Conservation (phyloP, 2,888 invertebrate genomes). For the Ophioninae sp. region DNA sequence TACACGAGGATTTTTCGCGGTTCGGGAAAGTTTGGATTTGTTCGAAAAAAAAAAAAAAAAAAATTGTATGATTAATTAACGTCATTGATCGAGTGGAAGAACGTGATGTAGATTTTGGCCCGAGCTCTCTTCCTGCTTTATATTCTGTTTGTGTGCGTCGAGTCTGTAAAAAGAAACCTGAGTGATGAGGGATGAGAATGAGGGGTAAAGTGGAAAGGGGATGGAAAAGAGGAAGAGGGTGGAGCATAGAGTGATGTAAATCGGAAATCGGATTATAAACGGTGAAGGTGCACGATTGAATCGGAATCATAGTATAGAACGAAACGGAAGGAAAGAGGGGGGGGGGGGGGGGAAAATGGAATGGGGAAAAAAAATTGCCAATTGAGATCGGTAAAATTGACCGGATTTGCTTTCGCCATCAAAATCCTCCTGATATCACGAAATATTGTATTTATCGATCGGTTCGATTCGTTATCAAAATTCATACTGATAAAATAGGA, state of each 20-base stretch:
- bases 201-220: slow-evolving; percentile 14
- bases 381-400: slow-evolving; percentile 12
- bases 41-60: slow-evolving; percentile 5
- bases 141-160: not conserved
- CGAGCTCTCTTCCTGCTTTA: slow-evolving; percentile 21
- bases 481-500: not conserved
- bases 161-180: not conserved
- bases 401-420: slow-evolving; percentile 5
- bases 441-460: slow-evolving; percentile 12
- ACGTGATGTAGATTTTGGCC: slow-evolving; percentile 50
- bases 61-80: slow-evolving; percentile 43
- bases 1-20: not conserved
- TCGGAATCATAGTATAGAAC: slow-evolving; percentile 54
- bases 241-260: slow-evolving; percentile 53
- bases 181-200: slow-evolving; percentile 4
- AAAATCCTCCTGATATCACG: slow-evolving; percentile 1
- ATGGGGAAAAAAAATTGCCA: slow-evolving; percentile 13
- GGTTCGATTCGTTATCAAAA: not conserved
- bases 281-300: slow-evolving; percentile 58
- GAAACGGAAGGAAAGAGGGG: slow-evolving; percentile 8
- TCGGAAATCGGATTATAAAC: slow-evolving; percentile 62
- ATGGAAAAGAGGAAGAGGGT: slow-evolving; percentile 10
- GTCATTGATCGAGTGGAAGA: slow-evolving; percentile 61
- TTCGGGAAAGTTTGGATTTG: slow-evolving; percentile 24
- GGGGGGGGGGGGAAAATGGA: not conserved